Conservation (phyloP, 2,888 invertebrate genomes). For the Thereva nobilitata region DNA sequence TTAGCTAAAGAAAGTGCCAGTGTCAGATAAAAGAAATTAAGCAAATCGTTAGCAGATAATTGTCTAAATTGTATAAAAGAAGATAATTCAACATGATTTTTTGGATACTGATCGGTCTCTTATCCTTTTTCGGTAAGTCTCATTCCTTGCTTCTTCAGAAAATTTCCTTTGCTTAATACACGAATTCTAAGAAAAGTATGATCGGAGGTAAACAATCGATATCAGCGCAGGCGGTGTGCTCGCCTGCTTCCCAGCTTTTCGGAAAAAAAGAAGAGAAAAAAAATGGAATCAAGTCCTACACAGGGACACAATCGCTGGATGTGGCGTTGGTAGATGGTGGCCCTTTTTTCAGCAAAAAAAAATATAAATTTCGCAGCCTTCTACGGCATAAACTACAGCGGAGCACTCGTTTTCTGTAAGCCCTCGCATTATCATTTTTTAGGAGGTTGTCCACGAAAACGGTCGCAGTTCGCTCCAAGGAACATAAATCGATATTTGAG, state of each 20-base stretch:
- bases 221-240: conserved; percentile 40
- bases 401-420: too few relatives aligned
- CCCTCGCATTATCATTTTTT: too few relatives aligned
- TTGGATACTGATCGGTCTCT: conserved; percentile 27
- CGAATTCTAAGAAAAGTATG: conserved; percentile 23
- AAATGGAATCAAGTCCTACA: too few relatives aligned
- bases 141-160: conserved; percentile 3
- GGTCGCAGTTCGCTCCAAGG: too few relatives aligned
- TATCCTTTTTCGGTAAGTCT: conserved; percentile 32
- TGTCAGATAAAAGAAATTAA: neutral
- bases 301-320: too few relatives aligned
- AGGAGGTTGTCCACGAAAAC: too few relatives aligned
- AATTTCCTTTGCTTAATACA: conserved; percentile 11
- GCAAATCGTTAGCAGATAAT: neutral
- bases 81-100: conserved; percentile 24
- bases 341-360: too few relatives aligned
- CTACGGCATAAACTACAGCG: too few relatives aligned
- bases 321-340: too few relatives aligned
- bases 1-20: conserved; percentile 12
- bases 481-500: too few relatives aligned
- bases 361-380: too few relatives aligned
- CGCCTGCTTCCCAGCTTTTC: conserved; percentile 9
- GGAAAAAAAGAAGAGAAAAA: too few relatives aligned
- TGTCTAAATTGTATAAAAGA: conserved; percentile 1
- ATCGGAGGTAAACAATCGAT: conserved; percentile 42